Percentiles rank a stretch among this genome's conserved stretches.
Evolutionary conservation across 1,140 invertebrate genomes (phyloP).

Genomic region (Muscidifurax raptorellus): DNA sequence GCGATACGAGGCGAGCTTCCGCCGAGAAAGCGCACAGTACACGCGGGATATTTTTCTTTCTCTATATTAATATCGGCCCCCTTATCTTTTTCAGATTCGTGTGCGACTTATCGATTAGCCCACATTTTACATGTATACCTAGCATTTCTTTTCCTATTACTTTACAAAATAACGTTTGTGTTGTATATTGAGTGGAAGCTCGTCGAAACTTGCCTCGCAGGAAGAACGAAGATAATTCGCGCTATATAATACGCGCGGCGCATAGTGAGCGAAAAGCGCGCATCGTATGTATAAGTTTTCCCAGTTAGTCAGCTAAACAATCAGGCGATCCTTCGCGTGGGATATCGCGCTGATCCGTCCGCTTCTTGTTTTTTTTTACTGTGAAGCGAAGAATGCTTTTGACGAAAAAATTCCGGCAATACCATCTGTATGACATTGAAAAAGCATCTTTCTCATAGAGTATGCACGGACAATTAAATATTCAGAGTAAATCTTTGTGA

Average conservation of each 20-base stretch:
- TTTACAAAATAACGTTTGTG: not conserved
- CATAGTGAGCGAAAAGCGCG: not conserved
- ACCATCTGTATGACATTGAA: too few species aligned
- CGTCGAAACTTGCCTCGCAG: slow-evolving; percentile 43
- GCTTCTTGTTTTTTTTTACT: not conserved
- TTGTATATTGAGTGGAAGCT: slow-evolving; percentile 17
- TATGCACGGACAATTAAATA: not conserved
- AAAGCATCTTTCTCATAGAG: not conserved
- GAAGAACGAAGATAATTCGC: not conserved
- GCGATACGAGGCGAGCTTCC: slow-evolving; percentile 52
- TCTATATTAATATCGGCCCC: too few species aligned
- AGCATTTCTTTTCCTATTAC: not conserved
- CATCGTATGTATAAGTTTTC: slow-evolving; percentile 9
- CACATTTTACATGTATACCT: not conserved
- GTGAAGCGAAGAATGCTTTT: not conserved
- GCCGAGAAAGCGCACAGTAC: slow-evolving; percentile 20
- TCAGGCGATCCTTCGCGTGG: not conserved
- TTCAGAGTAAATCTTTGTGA: not conserved
- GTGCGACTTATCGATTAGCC: too few species aligned
- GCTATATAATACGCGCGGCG: not conserved
- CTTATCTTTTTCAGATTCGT: not conserved
- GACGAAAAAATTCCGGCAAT: not conserved
- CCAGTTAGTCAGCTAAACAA: not conserved
- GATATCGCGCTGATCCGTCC: not conserved
- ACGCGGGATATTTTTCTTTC: not conserved